phyloP scores from a whole-genome alignment of 2,113 vertebrate genomes.

The Sapayoa aenigma region DNA sequence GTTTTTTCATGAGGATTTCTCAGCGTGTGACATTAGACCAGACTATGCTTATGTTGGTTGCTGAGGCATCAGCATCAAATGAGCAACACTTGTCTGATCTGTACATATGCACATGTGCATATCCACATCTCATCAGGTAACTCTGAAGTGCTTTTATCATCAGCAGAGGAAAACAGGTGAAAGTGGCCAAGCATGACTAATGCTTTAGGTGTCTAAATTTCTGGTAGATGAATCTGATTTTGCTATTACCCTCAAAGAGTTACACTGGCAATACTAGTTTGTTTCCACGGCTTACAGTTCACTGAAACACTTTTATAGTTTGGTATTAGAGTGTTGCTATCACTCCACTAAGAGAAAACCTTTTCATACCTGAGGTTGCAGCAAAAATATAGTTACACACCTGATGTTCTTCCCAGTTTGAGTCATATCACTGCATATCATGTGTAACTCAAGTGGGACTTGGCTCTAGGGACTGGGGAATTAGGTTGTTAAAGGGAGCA shows the following conservation, averaged over 20 bases:
- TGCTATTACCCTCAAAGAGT: neutral
- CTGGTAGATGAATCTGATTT: neutral
- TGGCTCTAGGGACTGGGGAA: neutral
- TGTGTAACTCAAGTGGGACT: neutral
- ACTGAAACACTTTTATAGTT: neutral
- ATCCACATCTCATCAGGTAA: neutral
- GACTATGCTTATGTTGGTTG: neutral
- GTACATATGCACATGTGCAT: neutral
- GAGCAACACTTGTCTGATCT: neutral
- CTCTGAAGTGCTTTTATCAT: neutral
- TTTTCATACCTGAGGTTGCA: neutral
- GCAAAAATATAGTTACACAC: neutral
- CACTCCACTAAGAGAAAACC: neutral
- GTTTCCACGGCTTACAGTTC: neutral
- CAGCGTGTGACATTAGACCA: neutral
- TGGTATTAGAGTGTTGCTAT: neutral
- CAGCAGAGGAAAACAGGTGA: neutral
- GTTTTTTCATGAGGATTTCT: neutral
- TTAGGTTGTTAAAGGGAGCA: neutral
- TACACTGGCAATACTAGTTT: rapidly evolving
- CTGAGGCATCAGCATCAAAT: too few relatives aligned
- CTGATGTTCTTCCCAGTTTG: neutral
- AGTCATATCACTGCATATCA: neutral
- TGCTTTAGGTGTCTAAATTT: neutral
- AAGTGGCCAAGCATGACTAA: neutral